These are phyloP conservation scores for Hypena proboscidalis DNA, from an alignment of 2,888 invertebrate genomes.

Conservation along the genomic window DNA sequence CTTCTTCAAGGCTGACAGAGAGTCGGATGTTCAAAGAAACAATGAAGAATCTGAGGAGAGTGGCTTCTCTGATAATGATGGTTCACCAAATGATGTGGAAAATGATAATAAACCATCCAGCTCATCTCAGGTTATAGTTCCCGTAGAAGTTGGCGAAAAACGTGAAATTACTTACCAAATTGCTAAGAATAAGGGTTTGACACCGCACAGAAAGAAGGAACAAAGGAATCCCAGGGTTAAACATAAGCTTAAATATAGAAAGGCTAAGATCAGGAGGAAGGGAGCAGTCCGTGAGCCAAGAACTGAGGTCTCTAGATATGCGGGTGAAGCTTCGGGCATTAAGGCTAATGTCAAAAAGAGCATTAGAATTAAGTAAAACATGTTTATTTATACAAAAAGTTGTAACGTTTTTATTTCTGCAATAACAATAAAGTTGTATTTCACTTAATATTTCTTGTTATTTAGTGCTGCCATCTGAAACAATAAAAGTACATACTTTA, in stretches of 20 bases:
- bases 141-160: slow-evolving; percentile 83
- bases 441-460: slow-evolving; percentile 24
- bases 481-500: slow-evolving; percentile 34
- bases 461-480: slow-evolving; percentile 81
- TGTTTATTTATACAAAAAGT: slow-evolving; percentile 40
- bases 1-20: slow-evolving; percentile 54
- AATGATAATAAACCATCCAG: slow-evolving; percentile 66
- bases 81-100: slow-evolving; percentile 58
- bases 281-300: slow-evolving; percentile 95
- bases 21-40: slow-evolving; percentile 45
- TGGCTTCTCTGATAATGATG: slow-evolving; percentile 76
- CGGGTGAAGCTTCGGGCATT: slow-evolving; percentile 97
- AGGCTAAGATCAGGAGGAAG: slow-evolving; percentile 96
- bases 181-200: slow-evolving; percentile 97
- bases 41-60: slow-evolving; percentile 74
- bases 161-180: slow-evolving; percentile 97
- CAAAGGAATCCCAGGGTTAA: slow-evolving; percentile 97
- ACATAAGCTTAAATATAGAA: slow-evolving; percentile 95
- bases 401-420: slow-evolving; percentile 50
- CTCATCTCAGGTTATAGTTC: slow-evolving; percentile 55
- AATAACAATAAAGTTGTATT: slow-evolving; percentile 64
- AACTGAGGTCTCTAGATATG: slow-evolving; percentile 92
- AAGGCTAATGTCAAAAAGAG: slow-evolving; percentile 95
- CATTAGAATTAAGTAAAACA: slow-evolving; percentile 91
- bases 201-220: slow-evolving; percentile 95